Base-by-base conservation (phyloP, 2,797 vertebrate species). In the Meriones psammophilus region DNA sequence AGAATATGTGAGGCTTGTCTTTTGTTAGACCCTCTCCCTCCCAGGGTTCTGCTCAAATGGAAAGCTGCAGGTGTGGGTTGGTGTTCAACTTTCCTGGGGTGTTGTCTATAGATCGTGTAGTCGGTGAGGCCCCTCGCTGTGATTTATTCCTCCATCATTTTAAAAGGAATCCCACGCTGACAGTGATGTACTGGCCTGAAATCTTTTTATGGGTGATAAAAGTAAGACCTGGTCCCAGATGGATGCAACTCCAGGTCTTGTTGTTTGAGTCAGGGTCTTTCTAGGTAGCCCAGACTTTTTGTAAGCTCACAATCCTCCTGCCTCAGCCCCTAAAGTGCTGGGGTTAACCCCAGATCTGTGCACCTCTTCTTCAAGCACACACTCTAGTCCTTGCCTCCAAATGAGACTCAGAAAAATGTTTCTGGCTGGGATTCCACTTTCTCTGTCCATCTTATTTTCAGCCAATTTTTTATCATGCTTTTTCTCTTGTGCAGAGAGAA, bases 401-500 rank as follows among this genome's bases (percentile, higher is more conserved):
- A 68, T 36, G 8, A 46, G 56, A 79, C 58, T 64, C 39, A 60
- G 71, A 88, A 76, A 77, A n/a, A 69, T 71, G 66, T 68, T 69
- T 20, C 14, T 68, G 42, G 50, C 68, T 7, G 3, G 28, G 54
- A 60, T 74, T 88, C 77, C 5, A 10, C 56, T 36, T 76, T 88
- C 54, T 77, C 39, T 9, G 26, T 56, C 60, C 15, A 0, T 88
- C 69, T 92, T 92, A 36, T 66, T 88, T 88, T 39, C 28, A 46
- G 62, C 22, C 73, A 80, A 2, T 62, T 90, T 93, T 42, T 95
- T 89, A 71, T 42, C 92, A n/a, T 87, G 26, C 83, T 92, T 95
- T 68, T 95, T 68, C 64, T 95, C 68, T 91, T 50, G 77, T 58
- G 71, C 58, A 92, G 84, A 68, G 78, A 96, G 93, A 36, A 93